Base-by-base conservation (phyloP, 2,113 vertebrate species). In the Narcine bancroftii region DNA sequence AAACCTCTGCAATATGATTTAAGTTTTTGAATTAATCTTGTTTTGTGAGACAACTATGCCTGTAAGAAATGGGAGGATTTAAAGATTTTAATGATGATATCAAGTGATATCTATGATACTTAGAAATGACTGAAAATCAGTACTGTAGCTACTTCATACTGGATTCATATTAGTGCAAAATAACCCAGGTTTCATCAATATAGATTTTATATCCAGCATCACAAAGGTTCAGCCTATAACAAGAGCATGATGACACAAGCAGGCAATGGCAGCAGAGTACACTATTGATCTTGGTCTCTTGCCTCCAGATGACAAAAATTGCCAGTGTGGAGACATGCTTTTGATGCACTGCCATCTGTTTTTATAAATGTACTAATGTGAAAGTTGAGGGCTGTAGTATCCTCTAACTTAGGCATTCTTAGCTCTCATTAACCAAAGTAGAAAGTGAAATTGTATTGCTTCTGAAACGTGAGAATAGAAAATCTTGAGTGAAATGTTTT, bases 211-310 rank as follows among this genome's bases (percentile, higher is more conserved):
- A 89, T n/a, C n/a, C 19, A 17, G 26, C 39, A 91, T 69, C 45
- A 33, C 65, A 69, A 66, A 42, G 42, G 65, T 69, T 91, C 89
- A 91, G 39, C 29, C 26, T 47, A 69, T 69, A 69, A 47, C 39
- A 69, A 91, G 65, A 29, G 89, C 89, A 69, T 42, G 39, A 91
- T 47, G 69, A 47, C 21, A 91, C 45, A 39, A 69, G 65, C 89
- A 65, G 66, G 89, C 6, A 91, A 60, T 91, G 89, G 47, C 63
- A 91, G 89, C 89, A 29, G 89, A 91, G 65, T 33, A 65, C 89
- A 66, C 89, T 45, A 69, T 91, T 87, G 53, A 87, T 87, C 53
- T 60, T 60, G 3, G 33, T 4, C 53, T 17, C 81, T 60, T 91
- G 63, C 71, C 89, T 91, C 89, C 63, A 69, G 65, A 65, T 65